A percentile compares a stretch with the other conserved stretches of the same genome.
Conservation (phyloP, 2,797 vertebrate species). For the Hylomyscus alleni region DNA sequence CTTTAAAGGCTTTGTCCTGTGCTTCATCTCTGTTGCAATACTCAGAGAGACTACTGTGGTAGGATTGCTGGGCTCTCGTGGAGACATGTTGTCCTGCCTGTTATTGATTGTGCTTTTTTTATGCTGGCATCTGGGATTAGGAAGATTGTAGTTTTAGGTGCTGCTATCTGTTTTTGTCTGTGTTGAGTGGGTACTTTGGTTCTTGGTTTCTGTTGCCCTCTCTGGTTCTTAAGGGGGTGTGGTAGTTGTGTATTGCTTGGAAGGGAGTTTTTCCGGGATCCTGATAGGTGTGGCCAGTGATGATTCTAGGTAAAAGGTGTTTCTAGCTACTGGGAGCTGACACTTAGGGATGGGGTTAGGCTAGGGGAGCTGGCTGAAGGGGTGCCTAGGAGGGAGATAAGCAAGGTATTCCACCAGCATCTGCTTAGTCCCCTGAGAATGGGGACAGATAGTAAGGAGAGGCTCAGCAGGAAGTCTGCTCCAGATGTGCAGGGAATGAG, state of each 20-base stretch:
- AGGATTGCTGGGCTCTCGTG: neutral
- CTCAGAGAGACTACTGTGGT: neutral
- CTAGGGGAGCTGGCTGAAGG: neutral
- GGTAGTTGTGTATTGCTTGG: neutral
- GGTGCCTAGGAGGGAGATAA: neutral
- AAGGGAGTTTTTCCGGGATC: neutral
- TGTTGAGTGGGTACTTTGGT: neutral
- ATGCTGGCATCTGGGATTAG: neutral
- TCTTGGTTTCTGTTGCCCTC: neutral
- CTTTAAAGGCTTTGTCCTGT: too few relatives aligned
- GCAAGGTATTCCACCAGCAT: too few relatives aligned
- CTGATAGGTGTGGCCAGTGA: neutral
- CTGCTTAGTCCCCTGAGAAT: neutral
- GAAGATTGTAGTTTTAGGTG: neutral
- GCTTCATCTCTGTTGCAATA: too few relatives aligned
- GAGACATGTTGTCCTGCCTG: neutral
- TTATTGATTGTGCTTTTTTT: too few relatives aligned
- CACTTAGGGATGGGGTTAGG: neutral
- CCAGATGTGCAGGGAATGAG: neutral
- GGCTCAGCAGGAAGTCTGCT: neutral
- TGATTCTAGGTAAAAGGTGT: neutral
- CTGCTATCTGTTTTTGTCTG: neutral
- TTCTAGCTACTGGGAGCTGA: neutral
- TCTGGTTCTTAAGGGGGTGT: neutral
- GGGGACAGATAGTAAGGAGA: too few relatives aligned